Conservation (phyloP, 2,888 invertebrate genomes). For the Xylocampa areola region DNA sequence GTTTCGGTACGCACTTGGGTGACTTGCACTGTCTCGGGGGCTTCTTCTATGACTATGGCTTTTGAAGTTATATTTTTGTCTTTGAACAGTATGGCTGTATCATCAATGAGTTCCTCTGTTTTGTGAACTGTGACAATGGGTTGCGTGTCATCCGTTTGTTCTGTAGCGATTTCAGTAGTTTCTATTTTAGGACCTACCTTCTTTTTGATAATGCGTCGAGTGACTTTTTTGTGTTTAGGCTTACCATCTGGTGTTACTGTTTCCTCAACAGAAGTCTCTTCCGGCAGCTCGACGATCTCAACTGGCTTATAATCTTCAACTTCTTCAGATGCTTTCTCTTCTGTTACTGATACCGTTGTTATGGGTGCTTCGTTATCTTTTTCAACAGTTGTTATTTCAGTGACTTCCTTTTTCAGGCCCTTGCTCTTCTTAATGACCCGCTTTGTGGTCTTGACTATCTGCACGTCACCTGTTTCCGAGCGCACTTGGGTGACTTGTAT, state of each 20-base stretch:
- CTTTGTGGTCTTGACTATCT: constrained; percentile 63
- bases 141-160: constrained; percentile 75
- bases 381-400: constrained; percentile 81
- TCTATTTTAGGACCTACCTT: constrained; percentile 71
- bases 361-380: constrained; percentile 75
- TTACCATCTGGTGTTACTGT: constrained; percentile 61
- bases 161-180: constrained; percentile 60
- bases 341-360: constrained; percentile 61
- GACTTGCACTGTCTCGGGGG: constrained; percentile 63
- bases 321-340: constrained; percentile 53
- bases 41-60: constrained; percentile 9
- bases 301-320: constrained; percentile 58
- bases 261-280: constrained; percentile 29
- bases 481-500: constrained; percentile 28
- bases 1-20: constrained; percentile 25
- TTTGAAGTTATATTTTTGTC: constrained; percentile 13
- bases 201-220: constrained; percentile 75
- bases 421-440: constrained; percentile 74
- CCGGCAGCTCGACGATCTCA: constrained; percentile 23
- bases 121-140: constrained; percentile 43
- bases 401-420: constrained; percentile 80
- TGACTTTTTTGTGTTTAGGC: constrained; percentile 66
- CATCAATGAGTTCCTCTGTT: constrained; percentile 36
- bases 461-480: constrained; percentile 70
- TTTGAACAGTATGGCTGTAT: constrained; percentile 63